Percentiles rank a stretch among this genome's conserved stretches.
phyloP scores from a whole-genome alignment of 2,888 invertebrate species.

The Dascillus cervinus region DNA sequence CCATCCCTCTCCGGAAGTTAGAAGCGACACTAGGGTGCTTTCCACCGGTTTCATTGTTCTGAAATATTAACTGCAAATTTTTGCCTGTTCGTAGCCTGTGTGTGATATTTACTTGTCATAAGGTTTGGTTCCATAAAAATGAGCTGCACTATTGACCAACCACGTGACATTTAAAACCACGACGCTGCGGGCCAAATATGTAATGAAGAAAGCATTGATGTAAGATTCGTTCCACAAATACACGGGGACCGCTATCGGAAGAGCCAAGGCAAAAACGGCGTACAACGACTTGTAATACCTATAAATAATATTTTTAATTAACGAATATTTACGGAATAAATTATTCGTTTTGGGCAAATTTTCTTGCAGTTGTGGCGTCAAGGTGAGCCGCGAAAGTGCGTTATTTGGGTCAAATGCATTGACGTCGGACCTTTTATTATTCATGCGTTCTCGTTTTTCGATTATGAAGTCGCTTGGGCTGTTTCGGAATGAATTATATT shows the following conservation, averaged over 20 bases:
- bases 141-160: slow-evolving; percentile 76
- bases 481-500: too few species aligned
- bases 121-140: slow-evolving; percentile 69
- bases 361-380: too few species aligned
- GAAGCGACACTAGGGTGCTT: slow-evolving; percentile 53
- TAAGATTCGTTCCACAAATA: slow-evolving; percentile 62
- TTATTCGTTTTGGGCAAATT: too few species aligned
- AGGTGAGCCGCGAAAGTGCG: too few species aligned
- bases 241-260: slow-evolving; percentile 60
- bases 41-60: slow-evolving; percentile 57
- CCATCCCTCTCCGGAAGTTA: slow-evolving; percentile 62
- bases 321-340: too few species aligned
- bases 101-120: slow-evolving; percentile 57
- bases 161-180: slow-evolving; percentile 66
- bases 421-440: too few species aligned
- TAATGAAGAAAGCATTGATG: slow-evolving; percentile 51
- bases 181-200: slow-evolving; percentile 56
- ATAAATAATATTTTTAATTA: slow-evolving; percentile 35
- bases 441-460: too few species aligned
- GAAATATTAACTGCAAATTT: slow-evolving; percentile 26
- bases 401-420: too few species aligned
- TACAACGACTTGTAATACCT: slow-evolving; percentile 61
- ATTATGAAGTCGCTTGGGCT: too few species aligned
- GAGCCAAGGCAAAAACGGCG: slow-evolving; percentile 48
- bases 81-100: background rate